phyloP scores from a whole-genome alignment of 2,797 vertebrate genomes.

The Enteromius paludinosus region DNA sequence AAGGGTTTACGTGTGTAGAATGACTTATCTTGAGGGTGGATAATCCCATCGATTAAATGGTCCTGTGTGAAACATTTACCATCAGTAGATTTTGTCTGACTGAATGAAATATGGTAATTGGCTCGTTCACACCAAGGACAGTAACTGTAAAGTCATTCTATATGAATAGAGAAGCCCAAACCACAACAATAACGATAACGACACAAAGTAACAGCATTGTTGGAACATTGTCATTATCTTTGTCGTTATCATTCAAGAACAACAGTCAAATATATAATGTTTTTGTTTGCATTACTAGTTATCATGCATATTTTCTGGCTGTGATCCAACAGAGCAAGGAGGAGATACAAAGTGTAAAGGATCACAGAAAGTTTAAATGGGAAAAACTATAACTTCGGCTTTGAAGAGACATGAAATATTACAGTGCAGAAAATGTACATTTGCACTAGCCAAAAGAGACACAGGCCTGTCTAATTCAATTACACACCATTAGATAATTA shows the following conservation, averaged over 20 bases:
- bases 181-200: neutral
- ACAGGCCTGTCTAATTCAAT: too few species aligned
- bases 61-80: slow-evolving; percentile 2
- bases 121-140: neutral
- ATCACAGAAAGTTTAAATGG: slow-evolving; percentile 47
- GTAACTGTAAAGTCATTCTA: neutral
- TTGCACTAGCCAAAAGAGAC: slow-evolving; percentile 1
- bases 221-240: neutral
- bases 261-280: neutral
- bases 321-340: slow-evolving; percentile 47
- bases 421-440: slow-evolving; percentile 40
- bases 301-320: slow-evolving; percentile 20
- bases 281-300: neutral
- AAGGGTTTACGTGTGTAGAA: slow-evolving; percentile 1
- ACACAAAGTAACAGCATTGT: neutral
- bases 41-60: neutral
- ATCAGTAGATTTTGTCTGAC: neutral
- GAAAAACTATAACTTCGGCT: slow-evolving; percentile 56
- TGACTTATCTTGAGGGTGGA: slow-evolving; percentile 2
- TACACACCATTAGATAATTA: too few species aligned
- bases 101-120: slow-evolving; percentile 21
- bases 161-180: neutral
- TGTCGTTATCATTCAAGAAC: neutral
- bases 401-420: slow-evolving; percentile 55
- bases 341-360: slow-evolving; percentile 35